Evolutionary conservation across 2,113 vertebrate genomes (phyloP).

Genomic region (Calyptomena viridis): DNA sequence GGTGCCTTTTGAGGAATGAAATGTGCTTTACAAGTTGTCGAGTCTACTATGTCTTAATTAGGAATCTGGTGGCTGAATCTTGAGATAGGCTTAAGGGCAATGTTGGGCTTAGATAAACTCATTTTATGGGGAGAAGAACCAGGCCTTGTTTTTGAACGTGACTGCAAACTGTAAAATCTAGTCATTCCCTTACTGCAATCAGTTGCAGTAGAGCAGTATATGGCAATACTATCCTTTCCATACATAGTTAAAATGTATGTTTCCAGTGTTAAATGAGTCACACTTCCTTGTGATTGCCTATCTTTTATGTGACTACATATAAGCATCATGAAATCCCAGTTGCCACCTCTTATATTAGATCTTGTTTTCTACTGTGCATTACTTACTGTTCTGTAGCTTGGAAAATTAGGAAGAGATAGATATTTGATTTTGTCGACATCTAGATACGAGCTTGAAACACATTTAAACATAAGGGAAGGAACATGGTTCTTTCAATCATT

Average conservation of each 20-base stretch:
- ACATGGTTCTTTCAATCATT: not conserved
- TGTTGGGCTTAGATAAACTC: not conserved
- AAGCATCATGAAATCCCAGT: not conserved
- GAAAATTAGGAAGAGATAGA: not conserved
- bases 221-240: not conserved
- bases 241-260: not conserved
- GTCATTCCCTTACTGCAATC: not conserved
- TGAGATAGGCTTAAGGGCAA: too few species aligned
- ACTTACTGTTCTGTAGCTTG: not conserved
- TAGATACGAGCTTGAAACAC: not conserved
- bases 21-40: not conserved
- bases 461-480: not conserved
- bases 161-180: not conserved
- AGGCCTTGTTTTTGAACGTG: not conserved
- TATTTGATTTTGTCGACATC: not conserved
- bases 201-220: too few species aligned
- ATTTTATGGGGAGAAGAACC: not conserved
- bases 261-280: conserved; percentile 9
- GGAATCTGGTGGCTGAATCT: not conserved
- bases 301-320: not conserved
- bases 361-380: not conserved
- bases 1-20: not conserved
- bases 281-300: not conserved
- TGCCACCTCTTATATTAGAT: not conserved
- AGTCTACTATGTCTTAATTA: too few species aligned